Base-by-base conservation (phyloP, 2,888 invertebrate species). In the Dastarcus helophoroides region DNA sequence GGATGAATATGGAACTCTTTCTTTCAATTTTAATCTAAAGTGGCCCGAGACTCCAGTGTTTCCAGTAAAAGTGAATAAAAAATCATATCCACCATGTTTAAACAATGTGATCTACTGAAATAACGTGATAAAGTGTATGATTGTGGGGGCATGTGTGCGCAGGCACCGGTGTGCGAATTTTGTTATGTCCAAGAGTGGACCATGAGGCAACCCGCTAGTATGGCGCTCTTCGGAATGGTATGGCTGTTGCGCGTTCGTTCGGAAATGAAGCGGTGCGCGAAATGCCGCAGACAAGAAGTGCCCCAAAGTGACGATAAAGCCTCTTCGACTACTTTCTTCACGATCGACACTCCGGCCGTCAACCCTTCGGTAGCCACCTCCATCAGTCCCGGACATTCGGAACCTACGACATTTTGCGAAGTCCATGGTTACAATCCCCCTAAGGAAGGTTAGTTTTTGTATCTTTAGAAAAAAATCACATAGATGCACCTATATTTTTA, bases 201-300 rank as follows among this genome's bases (percentile, higher is more conserved):
- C 47, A 54, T 54, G 53, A 53, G 43, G 48, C 48, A 45, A 42
- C 48, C 48, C 37, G 40, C 35, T 56, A 64, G 64, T 66, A 82
- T 82, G 82, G 83, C 83, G 71, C 76, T 82, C 54, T 82, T 83
- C 70, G 82, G 82, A 64, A 78, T 82, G 74, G 81, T 81, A 65
- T 82, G 82, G 82, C 70, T 82, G 62, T 63, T 82, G 60, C 78
- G 81, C 53, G 77, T 82, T 63, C 79, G 81, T 61, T 76, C 79
- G 48, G 80, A 81, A 58, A 74, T 81, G 62, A 79, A 79, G 59
- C 73, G 78, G 43, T 79, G 79, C 64, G 71, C 77, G 33, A 77
- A 76, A 53, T 78, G 78, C 62, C 69, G 71, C 46, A 70, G 70
- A 46, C 52, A 56, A 28, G 50, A 53, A 39, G 43, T 44, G 36